Conservation (phyloP, 2,888 invertebrate genomes). For the Caenorhabditis panamensis region DNA sequence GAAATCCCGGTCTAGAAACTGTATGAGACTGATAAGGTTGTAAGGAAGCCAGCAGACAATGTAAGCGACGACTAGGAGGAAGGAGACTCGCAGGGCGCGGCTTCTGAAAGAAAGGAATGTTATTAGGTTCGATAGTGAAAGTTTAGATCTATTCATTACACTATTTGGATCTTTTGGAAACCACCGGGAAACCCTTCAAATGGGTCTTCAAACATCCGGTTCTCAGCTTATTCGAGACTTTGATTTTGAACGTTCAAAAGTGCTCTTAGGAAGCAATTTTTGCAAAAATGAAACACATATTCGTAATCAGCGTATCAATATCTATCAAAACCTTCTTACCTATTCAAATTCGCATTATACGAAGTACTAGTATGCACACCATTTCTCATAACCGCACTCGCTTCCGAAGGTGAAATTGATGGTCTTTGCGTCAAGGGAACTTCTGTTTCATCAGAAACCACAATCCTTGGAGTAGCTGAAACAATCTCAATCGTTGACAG, state of each 20-base stretch:
- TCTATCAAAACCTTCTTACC: slow-evolving; percentile 31
- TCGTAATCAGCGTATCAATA: no score
- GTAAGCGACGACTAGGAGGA: slow-evolving; percentile 78
- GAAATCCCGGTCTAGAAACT: slow-evolving; percentile 73
- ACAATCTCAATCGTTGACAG: no score
- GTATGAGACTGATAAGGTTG: slow-evolving; percentile 76
- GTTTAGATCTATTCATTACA: no score
- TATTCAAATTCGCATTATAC: slow-evolving; percentile 70
- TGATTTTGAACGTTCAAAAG: no score
- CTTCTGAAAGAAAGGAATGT: slow-evolving; percentile 71
- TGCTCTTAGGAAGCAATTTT: no score
- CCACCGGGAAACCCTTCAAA: no score
- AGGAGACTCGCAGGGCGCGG: slow-evolving; percentile 78
- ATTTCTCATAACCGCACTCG: slow-evolving; percentile 65
- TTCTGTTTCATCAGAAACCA: slow-evolving; percentile 69
- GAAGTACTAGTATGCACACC: slow-evolving; percentile 72
- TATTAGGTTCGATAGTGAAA: no score
- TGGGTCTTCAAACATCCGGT: no score
- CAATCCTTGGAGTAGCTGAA: slow-evolving; percentile 67
- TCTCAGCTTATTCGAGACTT: no score
- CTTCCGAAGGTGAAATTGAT: slow-evolving; percentile 67
- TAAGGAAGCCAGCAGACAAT: slow-evolving; percentile 81
- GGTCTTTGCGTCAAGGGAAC: slow-evolving; percentile 65
- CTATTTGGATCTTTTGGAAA: no score
- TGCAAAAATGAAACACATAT: no score